phyloP scores from a whole-genome alignment of 2,797 vertebrate genomes.

The Propithecus deckenii region DNA sequence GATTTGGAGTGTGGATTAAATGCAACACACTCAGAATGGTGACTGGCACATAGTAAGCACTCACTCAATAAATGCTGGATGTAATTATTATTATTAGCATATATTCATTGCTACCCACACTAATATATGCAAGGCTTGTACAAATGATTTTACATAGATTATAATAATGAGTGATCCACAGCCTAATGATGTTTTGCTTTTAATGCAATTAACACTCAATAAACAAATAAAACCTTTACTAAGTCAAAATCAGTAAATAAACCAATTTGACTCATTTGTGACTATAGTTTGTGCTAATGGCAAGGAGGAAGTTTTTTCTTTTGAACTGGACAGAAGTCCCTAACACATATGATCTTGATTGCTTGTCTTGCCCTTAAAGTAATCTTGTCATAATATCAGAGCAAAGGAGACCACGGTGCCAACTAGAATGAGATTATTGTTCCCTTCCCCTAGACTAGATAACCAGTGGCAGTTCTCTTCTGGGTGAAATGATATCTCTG shows the following conservation, averaged over 20 bases:
- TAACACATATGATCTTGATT: neutral
- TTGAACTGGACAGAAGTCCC: neutral
- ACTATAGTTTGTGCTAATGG: neutral
- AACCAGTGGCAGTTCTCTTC: neutral
- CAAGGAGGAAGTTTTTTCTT: neutral
- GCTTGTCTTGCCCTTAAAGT: neutral
- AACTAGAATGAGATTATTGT: neutral
- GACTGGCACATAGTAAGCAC: neutral
- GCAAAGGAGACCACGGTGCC: neutral
- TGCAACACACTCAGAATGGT: neutral
- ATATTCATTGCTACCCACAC: neutral
- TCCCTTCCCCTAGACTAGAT: neutral
- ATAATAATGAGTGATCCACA: neutral
- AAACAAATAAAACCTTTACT: neutral
- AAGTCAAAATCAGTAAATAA: conserved; percentile 35
- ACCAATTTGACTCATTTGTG: neutral
- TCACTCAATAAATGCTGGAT: neutral
- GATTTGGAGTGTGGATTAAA: neutral
- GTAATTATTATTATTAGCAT: neutral
- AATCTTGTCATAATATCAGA: neutral
- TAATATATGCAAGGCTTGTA: neutral
- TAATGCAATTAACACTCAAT: neutral
- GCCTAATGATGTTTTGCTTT: neutral
- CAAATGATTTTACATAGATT: neutral
- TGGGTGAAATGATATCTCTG: neutral